Evolutionary conservation across 1,140 invertebrate species (phyloP).

Genomic region (Drosophila dunni): DNA sequence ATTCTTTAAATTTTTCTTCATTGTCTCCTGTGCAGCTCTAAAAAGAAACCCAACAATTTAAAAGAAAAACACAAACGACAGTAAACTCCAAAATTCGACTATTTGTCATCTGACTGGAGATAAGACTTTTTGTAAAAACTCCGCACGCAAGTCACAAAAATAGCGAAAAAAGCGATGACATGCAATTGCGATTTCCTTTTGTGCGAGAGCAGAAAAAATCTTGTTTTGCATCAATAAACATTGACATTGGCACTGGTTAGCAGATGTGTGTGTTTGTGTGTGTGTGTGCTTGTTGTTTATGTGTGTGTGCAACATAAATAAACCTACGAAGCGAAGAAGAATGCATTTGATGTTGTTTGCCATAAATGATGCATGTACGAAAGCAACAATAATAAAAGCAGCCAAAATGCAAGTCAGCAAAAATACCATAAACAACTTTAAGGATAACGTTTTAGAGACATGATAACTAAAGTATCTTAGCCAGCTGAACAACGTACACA

Average conservation of each 20-base stretch:
- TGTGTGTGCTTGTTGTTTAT: not conserved
- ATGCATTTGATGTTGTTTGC: constrained; percentile 48
- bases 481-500: constrained; percentile 6
- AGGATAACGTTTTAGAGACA: constrained; percentile 26
- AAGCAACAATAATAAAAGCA: constrained; percentile 45
- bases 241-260: constrained; percentile 66
- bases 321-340: constrained; percentile 39
- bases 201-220: constrained; percentile 55
- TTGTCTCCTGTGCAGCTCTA: too few relatives aligned
- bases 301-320: constrained; percentile 36
- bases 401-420: constrained; percentile 22
- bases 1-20: too few relatives aligned
- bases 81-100: not conserved
- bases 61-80: constrained; percentile 9
- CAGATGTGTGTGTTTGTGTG: not conserved
- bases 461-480: constrained; percentile 9
- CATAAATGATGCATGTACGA: constrained; percentile 68
- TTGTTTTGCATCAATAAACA: constrained; percentile 81
- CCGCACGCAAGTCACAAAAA: constrained; percentile 4
- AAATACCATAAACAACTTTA: constrained; percentile 46
- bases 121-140: constrained; percentile 10
- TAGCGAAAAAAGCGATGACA: constrained; percentile 42
- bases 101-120: constrained; percentile 36
- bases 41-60: not conserved
- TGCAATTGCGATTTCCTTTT: constrained; percentile 52